Conservation (phyloP, 2,888 invertebrate genomes). For the Plagiodera versicolora region DNA sequence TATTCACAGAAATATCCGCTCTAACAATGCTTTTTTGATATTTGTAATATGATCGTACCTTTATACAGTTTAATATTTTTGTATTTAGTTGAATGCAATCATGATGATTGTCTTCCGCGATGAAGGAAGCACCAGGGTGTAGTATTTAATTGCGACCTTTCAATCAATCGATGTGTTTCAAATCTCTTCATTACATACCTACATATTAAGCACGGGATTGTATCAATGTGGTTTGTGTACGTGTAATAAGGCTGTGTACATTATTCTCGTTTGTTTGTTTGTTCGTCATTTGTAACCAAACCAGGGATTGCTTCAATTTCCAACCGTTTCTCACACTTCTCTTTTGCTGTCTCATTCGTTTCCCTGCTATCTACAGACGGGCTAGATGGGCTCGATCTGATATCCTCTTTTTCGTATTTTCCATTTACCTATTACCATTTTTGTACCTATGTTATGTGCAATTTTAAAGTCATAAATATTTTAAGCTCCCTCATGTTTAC, state of each 20-base stretch:
- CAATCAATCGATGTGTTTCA: slow-evolving; percentile 53
- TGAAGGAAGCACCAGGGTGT: slow-evolving; percentile 56
- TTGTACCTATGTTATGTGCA: slow-evolving; percentile 26
- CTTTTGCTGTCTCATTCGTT: neutral
- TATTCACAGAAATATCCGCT: slow-evolving; percentile 43
- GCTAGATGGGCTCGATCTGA: too few relatives aligned
- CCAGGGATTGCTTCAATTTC: slow-evolving; percentile 28
- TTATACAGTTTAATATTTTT: slow-evolving; percentile 58
- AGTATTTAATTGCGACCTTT: slow-evolving; percentile 56
- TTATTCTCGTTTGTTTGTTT: slow-evolving; percentile 41
- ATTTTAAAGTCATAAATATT: slow-evolving; percentile 22
- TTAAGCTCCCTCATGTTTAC: slow-evolving; percentile 23
- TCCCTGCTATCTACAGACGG: too few relatives aligned
- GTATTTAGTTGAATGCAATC: slow-evolving; percentile 57
- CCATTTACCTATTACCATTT: slow-evolving; percentile 8
- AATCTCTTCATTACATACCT: slow-evolving; percentile 54
- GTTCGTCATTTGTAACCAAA: slow-evolving; percentile 42
- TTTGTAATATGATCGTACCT: slow-evolving; percentile 56
- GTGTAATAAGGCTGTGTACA: slow-evolving; percentile 57
- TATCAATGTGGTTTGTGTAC: slow-evolving; percentile 56
- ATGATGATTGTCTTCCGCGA: slow-evolving; percentile 56
- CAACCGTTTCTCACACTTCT: neutral
- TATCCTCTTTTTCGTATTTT: neutral
- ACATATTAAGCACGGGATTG: slow-evolving; percentile 54
- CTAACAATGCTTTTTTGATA: slow-evolving; percentile 54